Base-by-base conservation (phyloP, 2,797 vertebrate genomes). In the Squalus acanthias region DNA sequence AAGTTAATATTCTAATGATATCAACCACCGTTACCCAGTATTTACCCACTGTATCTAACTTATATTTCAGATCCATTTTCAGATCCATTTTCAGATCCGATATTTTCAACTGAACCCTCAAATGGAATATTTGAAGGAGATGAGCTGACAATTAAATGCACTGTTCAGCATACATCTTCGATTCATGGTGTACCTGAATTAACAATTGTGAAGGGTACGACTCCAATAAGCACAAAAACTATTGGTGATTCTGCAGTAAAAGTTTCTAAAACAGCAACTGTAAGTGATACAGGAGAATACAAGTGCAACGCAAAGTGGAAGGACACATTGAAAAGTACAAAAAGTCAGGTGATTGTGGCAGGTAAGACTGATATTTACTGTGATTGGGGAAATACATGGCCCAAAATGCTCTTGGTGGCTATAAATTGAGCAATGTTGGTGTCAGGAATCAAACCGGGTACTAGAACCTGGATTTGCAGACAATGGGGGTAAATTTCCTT, bases 351-450 rank as follows among this genome's bases (percentile, higher is more conserved):
- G 92, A 70, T 1, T 70, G 92, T 95, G 92, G 17, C 65, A 95
- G 92, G 92, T 95, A 95, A 95, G 92, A 70, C 24, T 69, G 10
- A 65, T 67, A 39, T 67, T 93, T 67, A 93, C 15, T 67, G n/a
- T 67, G 60, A 33, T 39, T 67, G 67, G 57, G 5, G 29, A 93
- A 53, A n/a, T n/a, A 63, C 29, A 67, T 4, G 33, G 57, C 15
- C 29, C 13, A 67, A 67, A n/a, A 12, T 8, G 9, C 33, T 15
- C 2, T n/a, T 4, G 29, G 9, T 1, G 39, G 6, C 10, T 91
- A 29, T 33, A 91, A 33, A 91, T 9, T 65, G 12, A 67, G 63
- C 15, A 67, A 67, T 65, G 63, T 69, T 93, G 91, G 63, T 65
- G 63, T 93, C 33, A 93, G 63, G 15, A 93, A 93, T 9, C 17